Evolutionary conservation across 2,888 invertebrate genomes (phyloP).

Genomic region (Crepidodera aurea): DNA sequence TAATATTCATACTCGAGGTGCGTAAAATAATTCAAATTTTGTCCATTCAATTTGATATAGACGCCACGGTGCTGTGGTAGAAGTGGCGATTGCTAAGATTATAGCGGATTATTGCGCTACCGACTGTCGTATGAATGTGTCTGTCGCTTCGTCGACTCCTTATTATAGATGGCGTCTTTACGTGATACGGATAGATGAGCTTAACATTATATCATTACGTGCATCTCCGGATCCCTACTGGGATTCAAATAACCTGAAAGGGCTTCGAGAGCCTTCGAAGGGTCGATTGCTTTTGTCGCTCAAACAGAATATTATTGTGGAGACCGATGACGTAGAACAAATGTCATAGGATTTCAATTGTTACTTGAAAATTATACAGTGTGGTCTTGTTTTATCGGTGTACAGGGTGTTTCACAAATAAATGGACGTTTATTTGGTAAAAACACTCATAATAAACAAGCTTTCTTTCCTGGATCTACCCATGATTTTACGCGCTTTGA

Average conservation of each 20-base stretch:
- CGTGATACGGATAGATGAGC: conserved; percentile 32
- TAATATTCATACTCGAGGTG: too few relatives aligned
- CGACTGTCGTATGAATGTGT: conserved; percentile 33
- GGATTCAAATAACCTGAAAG: conserved; percentile 16
- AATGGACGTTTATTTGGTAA: too few relatives aligned
- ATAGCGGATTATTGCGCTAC: conserved; percentile 25
- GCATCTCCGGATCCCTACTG: conserved; percentile 8
- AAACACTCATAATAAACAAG: too few relatives aligned
- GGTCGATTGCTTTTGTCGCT: conserved; percentile 11
- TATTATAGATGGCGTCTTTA: conserved; percentile 26
- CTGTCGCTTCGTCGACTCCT: conserved; percentile 28
- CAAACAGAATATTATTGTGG: conserved; percentile 2
- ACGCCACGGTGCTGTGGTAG: conserved; percentile 25
- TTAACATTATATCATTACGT: conserved; percentile 28
- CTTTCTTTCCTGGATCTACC: too few relatives aligned
- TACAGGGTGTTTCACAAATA: too few relatives aligned
- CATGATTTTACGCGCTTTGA: too few relatives aligned
- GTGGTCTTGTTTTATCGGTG: neutral
- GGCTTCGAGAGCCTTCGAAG: conserved; percentile 4
- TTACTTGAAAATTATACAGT: too few relatives aligned
- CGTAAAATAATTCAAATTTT: too few relatives aligned
- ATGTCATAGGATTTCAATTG: neutral
- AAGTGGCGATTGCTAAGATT: conserved; percentile 44
- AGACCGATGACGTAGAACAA: neutral
- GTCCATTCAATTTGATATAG: too few relatives aligned